A percentile compares a stretch with the other conserved stretches of the same genome.
Evolutionary conservation across 2,797 vertebrate species (phyloP).

Genomic region (Columba guinea): DNA sequence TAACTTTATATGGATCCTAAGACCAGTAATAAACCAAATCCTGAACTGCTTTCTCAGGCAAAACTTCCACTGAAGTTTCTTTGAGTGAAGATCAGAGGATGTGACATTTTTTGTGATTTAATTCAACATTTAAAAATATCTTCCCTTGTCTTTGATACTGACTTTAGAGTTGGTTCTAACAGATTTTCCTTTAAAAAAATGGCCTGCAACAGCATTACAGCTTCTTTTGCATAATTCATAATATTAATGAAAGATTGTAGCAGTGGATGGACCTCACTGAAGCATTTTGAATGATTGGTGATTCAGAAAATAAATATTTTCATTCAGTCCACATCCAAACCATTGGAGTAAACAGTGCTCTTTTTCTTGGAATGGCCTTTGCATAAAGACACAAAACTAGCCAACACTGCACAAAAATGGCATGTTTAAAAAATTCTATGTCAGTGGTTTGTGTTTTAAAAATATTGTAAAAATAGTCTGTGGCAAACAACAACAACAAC

Average conservation of each 20-base stretch:
- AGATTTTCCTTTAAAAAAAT: not conserved
- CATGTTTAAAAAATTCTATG: not conserved
- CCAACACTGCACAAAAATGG: not conserved
- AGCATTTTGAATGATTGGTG: not conserved
- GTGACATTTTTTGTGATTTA: not conserved
- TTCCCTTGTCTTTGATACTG: not conserved
- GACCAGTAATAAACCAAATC: not conserved
- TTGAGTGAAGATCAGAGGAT: not conserved
- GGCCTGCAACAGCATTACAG: not conserved
- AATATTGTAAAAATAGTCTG: not conserved
- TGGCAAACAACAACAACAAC: not conserved
- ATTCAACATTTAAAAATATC: not conserved
- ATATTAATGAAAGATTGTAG: not conserved
- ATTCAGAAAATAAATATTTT: not conserved
- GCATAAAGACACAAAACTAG: not conserved
- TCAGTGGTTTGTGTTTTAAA: conserved; percentile 8
- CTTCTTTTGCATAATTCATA: not conserved
- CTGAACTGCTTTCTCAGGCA: not conserved
- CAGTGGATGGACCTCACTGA: not conserved
- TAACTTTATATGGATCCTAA: not conserved
- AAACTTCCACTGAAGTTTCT: not conserved
- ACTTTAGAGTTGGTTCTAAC: not conserved
- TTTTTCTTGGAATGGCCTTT: not conserved
- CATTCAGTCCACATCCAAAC: not conserved
- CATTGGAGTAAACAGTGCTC: not conserved